Base-by-base conservation (phyloP, 2,888 invertebrate species). In the Sthenelais limicola region DNA sequence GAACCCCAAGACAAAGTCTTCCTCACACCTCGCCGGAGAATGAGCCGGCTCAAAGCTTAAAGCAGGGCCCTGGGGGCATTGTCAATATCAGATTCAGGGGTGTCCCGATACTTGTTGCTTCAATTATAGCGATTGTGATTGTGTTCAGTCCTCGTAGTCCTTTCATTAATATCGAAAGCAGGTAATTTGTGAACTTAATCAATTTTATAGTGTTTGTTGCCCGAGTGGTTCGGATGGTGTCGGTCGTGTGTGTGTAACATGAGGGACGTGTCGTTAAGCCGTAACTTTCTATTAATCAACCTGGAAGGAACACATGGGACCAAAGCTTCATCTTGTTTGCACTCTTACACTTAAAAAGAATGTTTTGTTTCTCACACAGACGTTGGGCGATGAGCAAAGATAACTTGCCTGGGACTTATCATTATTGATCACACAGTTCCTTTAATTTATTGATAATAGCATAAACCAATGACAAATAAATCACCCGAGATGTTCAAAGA, bases 111-210 rank as follows among this genome's bases (percentile, higher is more conserved):
- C 62, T 62, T 62, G 62, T 62, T 62, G 62, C 62, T 62, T 62
- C 62, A 62, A 62, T 62, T 62, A 62, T 62, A 62, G 38, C 62
- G 43, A 62, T 62, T 62, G 62, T 35, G 62, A 35, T 35, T 28
- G 21, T 9, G 62, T n/a, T n/a, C 32, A 26, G 38, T 43, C 43
- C 62, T 62, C 43, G 35, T 62, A 43, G 62, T 28, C 38, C 35
- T 62, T 62, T 62, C 62, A 62, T 62, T 62, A 38, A 15, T 43
- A 35, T 62, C 62, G 62, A 62, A 62, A 62, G 62, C 62, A 62
- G 43, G 62, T 62, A 62, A 62, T 62, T 62, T 62, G 38, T 62
- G 38, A 43, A 62, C 38, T 62, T 62, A 62, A 62, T 62, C 62
- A 62, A 62, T 62, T 62, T 62, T 62, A 62, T 43, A 35, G 38